Conservation (phyloP, 2,113 vertebrate genomes). For the Gallinago undulata region DNA sequence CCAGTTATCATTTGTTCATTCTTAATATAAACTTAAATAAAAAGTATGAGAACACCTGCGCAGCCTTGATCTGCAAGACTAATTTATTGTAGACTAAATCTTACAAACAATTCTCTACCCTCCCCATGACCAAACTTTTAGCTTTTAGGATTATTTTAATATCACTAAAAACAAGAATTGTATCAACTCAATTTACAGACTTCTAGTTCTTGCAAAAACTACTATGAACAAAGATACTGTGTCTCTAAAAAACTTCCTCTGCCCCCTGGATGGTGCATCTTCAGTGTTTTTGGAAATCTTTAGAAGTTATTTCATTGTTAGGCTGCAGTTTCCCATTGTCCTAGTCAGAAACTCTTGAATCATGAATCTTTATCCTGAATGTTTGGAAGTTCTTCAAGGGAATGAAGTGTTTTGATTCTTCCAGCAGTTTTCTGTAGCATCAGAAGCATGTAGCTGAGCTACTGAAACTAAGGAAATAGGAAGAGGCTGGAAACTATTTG, state of each 20-base stretch:
- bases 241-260: not conserved
- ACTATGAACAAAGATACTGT: not conserved
- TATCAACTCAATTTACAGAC: not conserved
- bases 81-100: not conserved
- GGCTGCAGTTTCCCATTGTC: not conserved
- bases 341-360: not conserved
- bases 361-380: not conserved
- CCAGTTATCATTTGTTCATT: not conserved
- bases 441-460: not conserved
- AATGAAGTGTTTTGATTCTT: not conserved
- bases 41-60: not conserved
- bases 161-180: not conserved
- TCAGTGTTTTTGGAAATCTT: not conserved
- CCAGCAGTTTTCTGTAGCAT: not conserved
- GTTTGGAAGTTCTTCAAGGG: not conserved
- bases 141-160: not conserved
- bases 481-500: not conserved
- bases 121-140: not conserved
- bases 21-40: not conserved
- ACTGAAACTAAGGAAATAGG: not conserved
- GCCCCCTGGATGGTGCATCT: not conserved
- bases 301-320: not conserved
- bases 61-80: not conserved
- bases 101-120: not conserved
- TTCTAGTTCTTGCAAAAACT: not conserved